These are phyloP conservation scores for Diprion similis DNA, from an alignment of 1,140 invertebrate genomes.

Conservation along the genomic window DNA sequence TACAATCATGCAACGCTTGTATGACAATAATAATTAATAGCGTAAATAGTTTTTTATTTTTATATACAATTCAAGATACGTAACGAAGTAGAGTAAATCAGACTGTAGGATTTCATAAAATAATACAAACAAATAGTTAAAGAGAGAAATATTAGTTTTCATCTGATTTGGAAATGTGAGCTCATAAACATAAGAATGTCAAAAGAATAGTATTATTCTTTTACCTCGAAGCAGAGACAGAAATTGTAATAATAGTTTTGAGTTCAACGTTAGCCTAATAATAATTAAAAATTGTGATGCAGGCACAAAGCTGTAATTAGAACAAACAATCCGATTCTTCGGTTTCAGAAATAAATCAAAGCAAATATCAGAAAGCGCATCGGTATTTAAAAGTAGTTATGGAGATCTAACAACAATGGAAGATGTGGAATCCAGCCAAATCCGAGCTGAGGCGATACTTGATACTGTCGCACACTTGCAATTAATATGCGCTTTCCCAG, in stretches of 20 bases:
- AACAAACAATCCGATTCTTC: background rate
- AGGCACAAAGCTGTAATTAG: background rate
- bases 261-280: background rate
- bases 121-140: too few relatives aligned
- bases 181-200: background rate
- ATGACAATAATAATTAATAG: background rate
- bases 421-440: background rate
- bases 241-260: background rate
- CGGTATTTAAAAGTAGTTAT: background rate
- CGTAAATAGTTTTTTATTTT: conserved; percentile 1
- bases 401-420: background rate
- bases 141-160: too few relatives aligned
- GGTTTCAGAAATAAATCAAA: background rate
- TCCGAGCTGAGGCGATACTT: background rate
- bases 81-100: background rate
- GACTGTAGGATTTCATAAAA: too few relatives aligned
- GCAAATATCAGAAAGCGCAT: background rate
- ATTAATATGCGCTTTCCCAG: too few relatives aligned
- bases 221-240: background rate
- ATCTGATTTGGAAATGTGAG: too few relatives aligned
- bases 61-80: background rate
- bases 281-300: background rate
- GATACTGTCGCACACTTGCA: too few relatives aligned
- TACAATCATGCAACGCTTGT: conserved; percentile 1
- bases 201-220: background rate